Base-by-base conservation (phyloP, 2,113 vertebrate genomes). In the Nothobranchius kuhntae region DNA sequence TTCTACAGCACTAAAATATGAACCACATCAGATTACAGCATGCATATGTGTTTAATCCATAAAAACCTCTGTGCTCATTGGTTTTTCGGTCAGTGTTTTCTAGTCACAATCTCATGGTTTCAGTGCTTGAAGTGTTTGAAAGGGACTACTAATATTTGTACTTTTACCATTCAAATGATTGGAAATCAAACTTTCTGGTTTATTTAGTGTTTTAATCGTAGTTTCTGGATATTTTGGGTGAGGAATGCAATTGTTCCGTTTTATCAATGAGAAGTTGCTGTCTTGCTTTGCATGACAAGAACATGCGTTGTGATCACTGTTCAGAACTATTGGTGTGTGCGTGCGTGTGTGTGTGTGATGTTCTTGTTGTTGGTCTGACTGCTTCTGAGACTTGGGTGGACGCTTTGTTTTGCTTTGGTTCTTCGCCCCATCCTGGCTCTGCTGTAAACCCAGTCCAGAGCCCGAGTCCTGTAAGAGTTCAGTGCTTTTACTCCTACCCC, bases 241-340 rank as follows among this genome's bases (percentile, higher is more conserved):
- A 69, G 14, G 26, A 73, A 62, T 60, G 66, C 48, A 68, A 64
- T 68, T 26, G 60, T 80, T 64, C 54, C 38, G 4, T 44, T 74
- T 71, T 66, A 62, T 62, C 70, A 53, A 73, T 77, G 40, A 59
- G 42, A 85, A 73, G 38, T 40, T 36, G 53, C 63, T 38, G 71
- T 82, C 65, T 80, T 75, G 65, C 80, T 89, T 88, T 86, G 86
- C 90, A 87, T 72, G 79, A 79, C 71, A 48, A 65, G 65, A 74
- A 77, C 58, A 36, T 68, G 67, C 53, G 5, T 81, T 17, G 81
- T 88, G 84, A 65, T 80, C 66, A 69, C 72, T 71, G 58, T 69
- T 85, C 50, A 53, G 51, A 82, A 40, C 47, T 66, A 40, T 40
- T 40, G 68, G 85, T 82, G 77, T 79, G 83, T 80, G 87, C 81